phyloP scores from a whole-genome alignment of 2,888 invertebrate species.

The Scaptomyza parva region DNA sequence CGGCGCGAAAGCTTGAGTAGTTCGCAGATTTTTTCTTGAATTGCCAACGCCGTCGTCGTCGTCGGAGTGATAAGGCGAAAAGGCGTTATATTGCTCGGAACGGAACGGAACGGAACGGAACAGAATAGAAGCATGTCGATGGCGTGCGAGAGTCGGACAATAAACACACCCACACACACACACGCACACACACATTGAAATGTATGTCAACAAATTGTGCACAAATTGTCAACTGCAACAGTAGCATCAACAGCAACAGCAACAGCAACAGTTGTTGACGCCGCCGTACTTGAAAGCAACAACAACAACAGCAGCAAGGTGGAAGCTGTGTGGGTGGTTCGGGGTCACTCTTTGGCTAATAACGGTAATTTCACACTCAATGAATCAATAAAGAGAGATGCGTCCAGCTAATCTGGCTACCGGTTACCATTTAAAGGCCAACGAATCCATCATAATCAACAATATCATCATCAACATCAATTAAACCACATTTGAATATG shows the following conservation, averaged over 20 bases:
- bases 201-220: slow-evolving; percentile 75
- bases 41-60: slow-evolving; percentile 17
- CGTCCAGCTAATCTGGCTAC: slow-evolving; percentile 14
- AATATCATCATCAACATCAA: slow-evolving; percentile 39
- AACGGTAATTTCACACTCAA: slow-evolving; percentile 29
- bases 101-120: too few relatives aligned
- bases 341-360: slow-evolving; percentile 22
- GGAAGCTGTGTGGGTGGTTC: slow-evolving; percentile 12
- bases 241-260: too few relatives aligned
- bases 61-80: slow-evolving; percentile 15
- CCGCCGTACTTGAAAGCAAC: slow-evolving; percentile 20
- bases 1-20: too few relatives aligned
- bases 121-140: slow-evolving; percentile 49
- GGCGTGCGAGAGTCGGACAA: slow-evolving; percentile 62
- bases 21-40: slow-evolving; percentile 42
- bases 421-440: slow-evolving; percentile 24
- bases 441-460: slow-evolving; percentile 23
- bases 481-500: slow-evolving; percentile 29
- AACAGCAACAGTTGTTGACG: slow-evolving; percentile 18
- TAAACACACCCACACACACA: too few relatives aligned
- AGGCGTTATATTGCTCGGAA: too few relatives aligned
- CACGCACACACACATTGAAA: slow-evolving; percentile 52
- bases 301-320: not conserved
- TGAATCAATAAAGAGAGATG: slow-evolving; percentile 19
- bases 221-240: slow-evolving; percentile 10